Conservation (phyloP, 2,113 vertebrate genomes). For the Balaeniceps rex region DNA sequence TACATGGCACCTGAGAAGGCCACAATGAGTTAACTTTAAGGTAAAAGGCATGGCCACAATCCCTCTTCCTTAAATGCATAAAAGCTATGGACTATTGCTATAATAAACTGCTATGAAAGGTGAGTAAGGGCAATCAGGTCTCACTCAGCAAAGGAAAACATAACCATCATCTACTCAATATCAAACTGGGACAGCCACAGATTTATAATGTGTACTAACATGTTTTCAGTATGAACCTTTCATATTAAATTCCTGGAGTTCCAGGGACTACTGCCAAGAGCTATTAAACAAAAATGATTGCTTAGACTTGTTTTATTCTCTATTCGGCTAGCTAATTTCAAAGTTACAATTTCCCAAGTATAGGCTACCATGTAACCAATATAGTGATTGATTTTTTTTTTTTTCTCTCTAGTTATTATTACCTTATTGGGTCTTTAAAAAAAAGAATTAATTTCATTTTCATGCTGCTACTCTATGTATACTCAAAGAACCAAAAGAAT, state of each 20-base stretch:
- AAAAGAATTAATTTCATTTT: background rate
- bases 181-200: background rate
- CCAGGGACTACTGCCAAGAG: background rate
- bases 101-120: background rate
- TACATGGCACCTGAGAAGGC: background rate
- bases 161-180: background rate
- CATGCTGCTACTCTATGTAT: background rate
- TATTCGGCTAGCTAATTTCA: background rate
- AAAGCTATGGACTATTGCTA: background rate
- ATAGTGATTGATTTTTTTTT: background rate
- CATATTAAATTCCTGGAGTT: background rate
- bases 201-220: background rate
- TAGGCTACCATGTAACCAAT: background rate
- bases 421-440: background rate
- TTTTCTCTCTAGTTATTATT: background rate
- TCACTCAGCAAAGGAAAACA: background rate
- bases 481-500: background rate
- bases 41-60: background rate
- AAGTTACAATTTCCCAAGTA: background rate
- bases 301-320: background rate
- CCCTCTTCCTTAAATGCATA: background rate
- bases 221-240: background rate
- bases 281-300: background rate
- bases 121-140: background rate
- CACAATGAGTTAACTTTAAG: background rate